Percentiles rank a stretch among this genome's conserved stretches.
Conservation (phyloP, 2,113 vertebrate species). For the Perca schrenkii region DNA sequence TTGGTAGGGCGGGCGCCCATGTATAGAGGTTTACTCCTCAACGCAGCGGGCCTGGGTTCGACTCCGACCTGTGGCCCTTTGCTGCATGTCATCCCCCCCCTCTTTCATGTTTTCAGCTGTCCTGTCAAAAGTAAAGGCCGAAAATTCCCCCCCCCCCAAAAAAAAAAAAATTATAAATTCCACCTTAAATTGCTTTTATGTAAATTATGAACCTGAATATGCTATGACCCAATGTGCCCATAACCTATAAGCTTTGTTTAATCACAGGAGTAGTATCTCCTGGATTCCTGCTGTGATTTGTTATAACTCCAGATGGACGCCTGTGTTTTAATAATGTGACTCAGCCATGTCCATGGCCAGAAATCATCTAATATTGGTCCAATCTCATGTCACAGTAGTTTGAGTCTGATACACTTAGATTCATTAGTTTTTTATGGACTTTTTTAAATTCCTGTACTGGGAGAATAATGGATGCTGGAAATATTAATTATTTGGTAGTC, state of each 20-base stretch:
- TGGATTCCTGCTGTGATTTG: slow-evolving; percentile 18
- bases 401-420: not conserved
- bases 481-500: no score
- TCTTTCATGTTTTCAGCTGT: no score
- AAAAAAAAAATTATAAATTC: not conserved
- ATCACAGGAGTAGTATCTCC: not conserved
- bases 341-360: not conserved
- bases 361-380: not conserved
- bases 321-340: slow-evolving; percentile 18
- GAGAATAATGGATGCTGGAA: no score
- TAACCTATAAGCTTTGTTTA: slow-evolving; percentile 11
- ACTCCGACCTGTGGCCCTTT: no score
- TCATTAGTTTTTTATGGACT: not conserved
- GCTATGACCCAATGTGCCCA: not conserved
- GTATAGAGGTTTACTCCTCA: no score
- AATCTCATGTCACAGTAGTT: not conserved
- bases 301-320: slow-evolving; percentile 12
- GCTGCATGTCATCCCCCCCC: no score
- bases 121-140: no score
- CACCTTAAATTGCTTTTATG: slow-evolving; percentile 3
- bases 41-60: no score
- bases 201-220: slow-evolving; percentile 15
- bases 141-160: no score
- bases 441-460: no score
- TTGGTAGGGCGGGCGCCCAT: no score